phyloP scores from a whole-genome alignment of 2,888 invertebrate species.

The Eupithecia inturbata region DNA sequence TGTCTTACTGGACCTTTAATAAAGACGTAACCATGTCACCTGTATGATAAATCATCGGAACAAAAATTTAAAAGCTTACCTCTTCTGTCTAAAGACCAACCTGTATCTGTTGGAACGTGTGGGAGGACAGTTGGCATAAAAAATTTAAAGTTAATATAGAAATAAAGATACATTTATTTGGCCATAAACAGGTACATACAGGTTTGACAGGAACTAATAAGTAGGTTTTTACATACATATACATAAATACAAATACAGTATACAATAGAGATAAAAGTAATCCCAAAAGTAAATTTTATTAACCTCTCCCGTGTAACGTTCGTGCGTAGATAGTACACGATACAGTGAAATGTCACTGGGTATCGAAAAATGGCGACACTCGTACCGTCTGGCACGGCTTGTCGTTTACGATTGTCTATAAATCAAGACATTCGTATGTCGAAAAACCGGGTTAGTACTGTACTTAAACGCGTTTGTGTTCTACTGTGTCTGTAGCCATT shows the following conservation, averaged over 20 bases:
- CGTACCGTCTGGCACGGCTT: constrained; percentile 49
- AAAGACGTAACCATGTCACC: no score
- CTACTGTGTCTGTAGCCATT: background rate
- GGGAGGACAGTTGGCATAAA: background rate
- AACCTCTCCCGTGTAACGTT: background rate
- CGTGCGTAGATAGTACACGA: constrained; percentile 26
- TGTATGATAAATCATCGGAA: no score
- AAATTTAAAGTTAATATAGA: no score
- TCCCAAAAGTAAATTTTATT: background rate
- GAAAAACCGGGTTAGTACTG: constrained; percentile 28
- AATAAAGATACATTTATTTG: no score
- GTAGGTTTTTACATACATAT: no score
- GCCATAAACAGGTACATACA: no score
- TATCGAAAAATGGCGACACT: constrained; percentile 40
- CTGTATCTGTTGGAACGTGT: no score
- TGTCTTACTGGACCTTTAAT: no score
- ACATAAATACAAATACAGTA: no score
- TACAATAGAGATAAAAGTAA: background rate
- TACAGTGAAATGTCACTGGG: constrained; percentile 33
- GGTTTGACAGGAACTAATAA: no score
- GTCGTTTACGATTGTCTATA: constrained; percentile 49
- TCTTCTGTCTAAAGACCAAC: no score
- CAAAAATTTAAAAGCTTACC: no score
- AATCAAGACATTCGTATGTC: constrained; percentile 47
- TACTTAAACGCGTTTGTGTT: background rate